Conservation (phyloP, 2,113 vertebrate species). For the Salvelinus alpinus region DNA sequence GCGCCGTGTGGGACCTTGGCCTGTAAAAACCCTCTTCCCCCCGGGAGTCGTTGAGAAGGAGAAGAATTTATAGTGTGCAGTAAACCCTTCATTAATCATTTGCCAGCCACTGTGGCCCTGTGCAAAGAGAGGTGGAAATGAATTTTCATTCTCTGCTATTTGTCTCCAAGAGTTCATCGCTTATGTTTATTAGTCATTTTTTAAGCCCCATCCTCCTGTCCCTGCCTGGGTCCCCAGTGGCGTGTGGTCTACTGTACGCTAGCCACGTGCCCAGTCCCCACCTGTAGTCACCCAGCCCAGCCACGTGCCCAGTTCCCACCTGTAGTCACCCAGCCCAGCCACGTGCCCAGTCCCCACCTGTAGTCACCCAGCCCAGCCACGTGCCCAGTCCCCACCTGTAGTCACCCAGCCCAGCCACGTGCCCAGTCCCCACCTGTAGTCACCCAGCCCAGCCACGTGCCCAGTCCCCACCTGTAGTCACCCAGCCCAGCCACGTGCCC, state of each 20-base stretch:
- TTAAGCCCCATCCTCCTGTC: conserved; percentile 68
- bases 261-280: conserved; percentile 32
- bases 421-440: conserved; percentile 61
- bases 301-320: conserved; percentile 30
- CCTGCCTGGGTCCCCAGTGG: no score
- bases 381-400: conserved; percentile 53
- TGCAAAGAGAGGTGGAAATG: conserved; percentile 89
- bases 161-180: conserved; percentile 87
- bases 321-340: conserved; percentile 69
- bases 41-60: conserved; percentile 70
- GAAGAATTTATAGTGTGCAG: conserved; percentile 87
- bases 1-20: conserved; percentile 60
- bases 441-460: conserved; percentile 55
- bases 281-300: conserved; percentile 38
- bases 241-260: no score
- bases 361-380: conserved; percentile 66
- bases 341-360: conserved; percentile 42
- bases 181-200: conserved; percentile 87
- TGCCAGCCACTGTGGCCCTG: conserved; percentile 80
- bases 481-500: conserved; percentile 43
- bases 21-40: conserved; percentile 69
- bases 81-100: conserved; percentile 93
- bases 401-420: conserved; percentile 62
- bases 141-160: conserved; percentile 90
- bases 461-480: conserved; percentile 66